Conservation (phyloP, 2,888 invertebrate species). For the Microplitis manilae region DNA sequence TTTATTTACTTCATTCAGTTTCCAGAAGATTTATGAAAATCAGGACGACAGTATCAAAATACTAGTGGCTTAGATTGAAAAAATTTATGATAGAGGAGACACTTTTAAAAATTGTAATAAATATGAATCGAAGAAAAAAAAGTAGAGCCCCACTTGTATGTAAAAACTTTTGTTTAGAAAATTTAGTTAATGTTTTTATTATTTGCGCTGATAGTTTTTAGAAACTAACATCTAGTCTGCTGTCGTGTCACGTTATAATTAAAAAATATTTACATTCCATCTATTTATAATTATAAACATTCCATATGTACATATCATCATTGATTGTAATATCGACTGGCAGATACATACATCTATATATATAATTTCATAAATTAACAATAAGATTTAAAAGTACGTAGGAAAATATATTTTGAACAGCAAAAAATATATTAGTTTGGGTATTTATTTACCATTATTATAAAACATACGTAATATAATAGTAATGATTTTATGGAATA, state of each 20-base stretch:
- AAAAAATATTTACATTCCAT: conserved; percentile 31
- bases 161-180: neutral
- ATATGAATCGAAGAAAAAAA: no score
- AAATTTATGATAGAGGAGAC: no score
- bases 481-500: conserved; percentile 1
- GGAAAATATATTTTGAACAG: neutral
- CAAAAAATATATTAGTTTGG: neutral
- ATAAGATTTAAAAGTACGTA: neutral
- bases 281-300: conserved; percentile 22
- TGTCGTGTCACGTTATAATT: conserved; percentile 15
- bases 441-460: neutral
- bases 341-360: neutral
- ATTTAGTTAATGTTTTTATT: conserved; percentile 14
- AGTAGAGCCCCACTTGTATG: no score
- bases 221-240: conserved; percentile 33
- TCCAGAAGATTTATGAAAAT: no score
- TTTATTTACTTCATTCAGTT: no score
- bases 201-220: neutral
- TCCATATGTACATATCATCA: conserved; percentile 36
- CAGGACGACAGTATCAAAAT: no score
- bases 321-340: neutral
- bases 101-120: no score
- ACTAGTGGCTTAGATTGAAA: no score
- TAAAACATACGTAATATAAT: neutral
- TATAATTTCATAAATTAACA: neutral